A percentile compares a stretch with the other conserved stretches of the same genome.
phyloP scores from a whole-genome alignment of 2,797 vertebrate species.

The Euphonia xanthogaster region DNA sequence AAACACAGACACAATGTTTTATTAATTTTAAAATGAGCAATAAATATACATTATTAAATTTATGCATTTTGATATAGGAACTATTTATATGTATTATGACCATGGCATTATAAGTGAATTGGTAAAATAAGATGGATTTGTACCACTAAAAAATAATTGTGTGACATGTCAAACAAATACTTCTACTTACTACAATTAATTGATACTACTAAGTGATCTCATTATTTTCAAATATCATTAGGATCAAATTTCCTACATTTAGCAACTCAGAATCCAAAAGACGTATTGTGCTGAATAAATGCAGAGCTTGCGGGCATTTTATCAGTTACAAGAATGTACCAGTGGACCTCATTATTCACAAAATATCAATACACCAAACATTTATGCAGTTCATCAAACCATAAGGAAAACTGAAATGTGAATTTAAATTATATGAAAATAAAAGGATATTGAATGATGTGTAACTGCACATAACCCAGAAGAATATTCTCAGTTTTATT shows the following conservation, averaged over 20 bases:
- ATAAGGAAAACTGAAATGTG: background rate
- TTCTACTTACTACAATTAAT: background rate
- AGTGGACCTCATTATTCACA: constrained; percentile 18
- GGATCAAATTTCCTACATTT: background rate
- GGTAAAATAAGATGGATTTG: background rate
- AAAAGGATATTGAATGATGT: background rate
- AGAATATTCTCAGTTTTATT: background rate
- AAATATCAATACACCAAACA: constrained; percentile 1
- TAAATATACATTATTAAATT: background rate
- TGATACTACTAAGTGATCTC: background rate
- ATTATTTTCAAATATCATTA: background rate
- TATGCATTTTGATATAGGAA: background rate
- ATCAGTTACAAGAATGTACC: background rate
- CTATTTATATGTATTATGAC: background rate
- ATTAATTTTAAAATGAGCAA: accelerated
- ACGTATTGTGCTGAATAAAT: background rate
- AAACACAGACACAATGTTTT: background rate
- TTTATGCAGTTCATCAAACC: background rate
- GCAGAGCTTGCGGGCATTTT: background rate
- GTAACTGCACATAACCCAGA: background rate
- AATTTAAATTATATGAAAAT: background rate
- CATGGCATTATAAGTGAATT: background rate
- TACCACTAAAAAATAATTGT: background rate
- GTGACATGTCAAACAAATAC: accelerated
- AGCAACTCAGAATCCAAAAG: background rate